Evolutionary conservation across 2,888 invertebrate species (phyloP).

Genomic region (Lasioglossum calceatum): DNA sequence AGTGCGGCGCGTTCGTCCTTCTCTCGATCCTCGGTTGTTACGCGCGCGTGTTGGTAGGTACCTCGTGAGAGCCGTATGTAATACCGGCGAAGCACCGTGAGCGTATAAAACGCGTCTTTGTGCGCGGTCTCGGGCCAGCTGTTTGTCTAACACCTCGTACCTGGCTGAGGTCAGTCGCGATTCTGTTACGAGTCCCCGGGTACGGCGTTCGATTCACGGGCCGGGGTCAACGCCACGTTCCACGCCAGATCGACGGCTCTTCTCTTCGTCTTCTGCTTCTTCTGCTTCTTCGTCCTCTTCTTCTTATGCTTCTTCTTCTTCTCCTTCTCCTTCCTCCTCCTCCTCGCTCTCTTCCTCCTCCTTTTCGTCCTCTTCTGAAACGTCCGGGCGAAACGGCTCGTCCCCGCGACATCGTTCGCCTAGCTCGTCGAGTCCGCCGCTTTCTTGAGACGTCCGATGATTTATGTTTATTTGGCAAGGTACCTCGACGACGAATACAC

Average conservation of each 20-base stretch:
- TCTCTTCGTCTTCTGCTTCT: background rate
- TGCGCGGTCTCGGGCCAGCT: slow-evolving; percentile 71
- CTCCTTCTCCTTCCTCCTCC: slow-evolving; percentile 8
- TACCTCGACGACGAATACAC: slow-evolving; percentile 9
- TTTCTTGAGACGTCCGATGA: slow-evolving; percentile 10
- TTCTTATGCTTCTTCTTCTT: background rate
- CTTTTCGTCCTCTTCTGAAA: slow-evolving; percentile 22
- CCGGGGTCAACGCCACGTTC: slow-evolving; percentile 67
- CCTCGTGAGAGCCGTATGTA: slow-evolving; percentile 55
- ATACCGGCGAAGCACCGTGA: slow-evolving; percentile 55
- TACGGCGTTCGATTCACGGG: slow-evolving; percentile 66
- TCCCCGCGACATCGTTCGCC: slow-evolving; percentile 31
- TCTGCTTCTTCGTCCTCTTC: background rate
- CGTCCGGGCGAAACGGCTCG: slow-evolving; percentile 30
- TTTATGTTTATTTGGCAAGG: slow-evolving; percentile 32
- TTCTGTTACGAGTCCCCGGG: slow-evolving; percentile 70
- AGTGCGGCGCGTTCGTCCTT: slow-evolving; percentile 40
- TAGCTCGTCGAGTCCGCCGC: background rate
- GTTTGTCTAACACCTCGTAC: slow-evolving; percentile 77
- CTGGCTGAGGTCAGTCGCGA: slow-evolving; percentile 74
- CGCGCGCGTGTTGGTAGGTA: slow-evolving; percentile 50
- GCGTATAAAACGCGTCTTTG: slow-evolving; percentile 74
- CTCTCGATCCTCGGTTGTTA: slow-evolving; percentile 44
- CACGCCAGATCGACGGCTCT: slow-evolving; percentile 55
- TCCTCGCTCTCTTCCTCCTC: background rate